phyloP scores from a whole-genome alignment of 2,113 vertebrate genomes.

The Rhipidura dahli region DNA sequence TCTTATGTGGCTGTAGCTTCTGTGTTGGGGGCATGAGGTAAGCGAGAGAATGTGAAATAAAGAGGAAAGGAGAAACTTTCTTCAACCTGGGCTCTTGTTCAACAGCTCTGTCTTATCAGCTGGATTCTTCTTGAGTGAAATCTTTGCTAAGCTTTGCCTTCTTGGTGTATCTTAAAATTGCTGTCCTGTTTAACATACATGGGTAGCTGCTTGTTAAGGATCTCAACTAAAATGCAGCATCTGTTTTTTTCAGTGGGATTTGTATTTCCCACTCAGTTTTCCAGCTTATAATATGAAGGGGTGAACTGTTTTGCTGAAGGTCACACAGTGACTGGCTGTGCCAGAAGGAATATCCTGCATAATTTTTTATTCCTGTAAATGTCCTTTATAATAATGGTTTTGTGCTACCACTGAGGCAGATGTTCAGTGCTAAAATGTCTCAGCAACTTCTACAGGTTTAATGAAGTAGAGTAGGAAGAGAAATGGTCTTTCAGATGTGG shows the following conservation, averaged over 20 bases:
- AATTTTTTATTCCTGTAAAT: not conserved
- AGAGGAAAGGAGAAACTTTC: not conserved
- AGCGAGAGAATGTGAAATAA: not conserved
- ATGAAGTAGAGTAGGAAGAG: not conserved
- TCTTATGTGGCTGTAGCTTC: not conserved
- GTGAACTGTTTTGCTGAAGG: slow-evolving; percentile 8
- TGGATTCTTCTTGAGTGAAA: not conserved
- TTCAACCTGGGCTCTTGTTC: not conserved
- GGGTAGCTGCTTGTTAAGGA: not conserved
- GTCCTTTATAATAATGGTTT: not conserved
- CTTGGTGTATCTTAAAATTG: not conserved
- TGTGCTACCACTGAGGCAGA: not conserved
- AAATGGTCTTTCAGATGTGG: not conserved
- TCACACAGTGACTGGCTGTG: not conserved
- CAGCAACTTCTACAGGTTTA: not conserved
- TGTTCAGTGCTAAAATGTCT: not conserved
- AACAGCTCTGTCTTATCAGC: not conserved
- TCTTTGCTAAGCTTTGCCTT: not conserved
- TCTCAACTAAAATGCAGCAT: not conserved
- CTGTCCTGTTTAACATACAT: not conserved
- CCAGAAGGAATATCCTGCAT: not conserved
- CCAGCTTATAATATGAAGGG: not conserved
- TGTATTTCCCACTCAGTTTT: not conserved
- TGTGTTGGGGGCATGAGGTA: not conserved
- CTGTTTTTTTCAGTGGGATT: not conserved